Evolutionary conservation across 1,140 invertebrate species (phyloP).

Genomic region (Carposina sasakii): DNA sequence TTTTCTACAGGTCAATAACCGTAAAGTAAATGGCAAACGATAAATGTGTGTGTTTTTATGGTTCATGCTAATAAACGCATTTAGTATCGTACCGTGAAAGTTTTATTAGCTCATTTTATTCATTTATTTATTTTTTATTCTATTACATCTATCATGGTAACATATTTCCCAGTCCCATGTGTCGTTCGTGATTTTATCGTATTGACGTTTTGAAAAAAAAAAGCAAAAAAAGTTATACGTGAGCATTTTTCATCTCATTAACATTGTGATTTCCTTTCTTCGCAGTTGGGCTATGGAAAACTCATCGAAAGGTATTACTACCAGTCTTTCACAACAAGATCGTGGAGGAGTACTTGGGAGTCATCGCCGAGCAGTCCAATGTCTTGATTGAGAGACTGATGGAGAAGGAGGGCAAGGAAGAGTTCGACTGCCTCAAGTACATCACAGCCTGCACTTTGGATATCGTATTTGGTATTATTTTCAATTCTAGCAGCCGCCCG

Average conservation of each 20-base stretch:
- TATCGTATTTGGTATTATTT: slow-evolving; percentile 83
- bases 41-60: no score
- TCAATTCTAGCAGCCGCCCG: no score
- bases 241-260: neutral
- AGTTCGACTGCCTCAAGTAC: slow-evolving; percentile 76
- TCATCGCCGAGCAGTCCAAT: slow-evolving; percentile 79
- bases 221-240: no score
- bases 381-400: slow-evolving; percentile 74
- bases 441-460: slow-evolving; percentile 81
- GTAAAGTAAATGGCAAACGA: no score
- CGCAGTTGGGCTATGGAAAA: slow-evolving; percentile 78
- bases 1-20: no score
- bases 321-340: slow-evolving; percentile 86
- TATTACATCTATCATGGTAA: neutral
- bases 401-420: slow-evolving; percentile 41
- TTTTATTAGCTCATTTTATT: no score
- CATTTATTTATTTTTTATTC: neutral
- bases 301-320: slow-evolving; percentile 79
- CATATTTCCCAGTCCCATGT: neutral
- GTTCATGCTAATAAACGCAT: no score
- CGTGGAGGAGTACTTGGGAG: slow-evolving; percentile 80
- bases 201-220: no score
- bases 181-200: no score
- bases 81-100: no score
- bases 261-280: slow-evolving; percentile 12